Percentiles rank a stretch among this genome's conserved stretches.
These are phyloP conservation scores for Lathamus discolor DNA, from an alignment of 2,113 vertebrate genomes.

Conservation along the genomic window DNA sequence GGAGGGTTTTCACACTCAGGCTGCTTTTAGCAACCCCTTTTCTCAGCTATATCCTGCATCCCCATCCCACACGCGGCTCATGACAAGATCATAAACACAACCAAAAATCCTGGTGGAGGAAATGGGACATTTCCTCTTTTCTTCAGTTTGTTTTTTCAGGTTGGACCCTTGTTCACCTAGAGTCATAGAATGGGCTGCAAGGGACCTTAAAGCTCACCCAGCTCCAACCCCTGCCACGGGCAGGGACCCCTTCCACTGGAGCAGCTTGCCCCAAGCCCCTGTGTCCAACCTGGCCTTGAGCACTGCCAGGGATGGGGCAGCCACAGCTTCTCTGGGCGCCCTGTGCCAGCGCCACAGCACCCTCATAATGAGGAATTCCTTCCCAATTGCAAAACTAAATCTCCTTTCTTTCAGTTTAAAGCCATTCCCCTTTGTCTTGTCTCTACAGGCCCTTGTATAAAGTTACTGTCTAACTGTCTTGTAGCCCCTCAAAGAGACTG, in stretches of 20 bases:
- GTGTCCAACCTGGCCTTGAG: neutral
- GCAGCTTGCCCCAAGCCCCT: neutral
- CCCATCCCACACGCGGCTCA: neutral
- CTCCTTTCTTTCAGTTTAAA: neutral
- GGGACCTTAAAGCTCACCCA: neutral
- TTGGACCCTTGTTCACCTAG: neutral
- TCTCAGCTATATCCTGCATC: neutral
- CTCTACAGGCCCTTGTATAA: neutral
- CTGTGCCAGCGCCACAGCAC: neutral
- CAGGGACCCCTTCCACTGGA: neutral
- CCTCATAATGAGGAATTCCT: neutral
- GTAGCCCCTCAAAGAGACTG: neutral
- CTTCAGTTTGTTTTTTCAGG: neutral
- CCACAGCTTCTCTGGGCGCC: neutral
- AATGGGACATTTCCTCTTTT: neutral
- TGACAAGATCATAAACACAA: neutral
- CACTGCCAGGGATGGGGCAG: neutral
- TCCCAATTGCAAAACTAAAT: neutral
- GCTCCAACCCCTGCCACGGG: neutral
- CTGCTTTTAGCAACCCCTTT: neutral
- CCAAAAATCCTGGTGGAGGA: neutral
- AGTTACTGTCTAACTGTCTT: neutral
- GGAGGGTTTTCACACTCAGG: neutral
- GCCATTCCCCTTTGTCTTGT: neutral
- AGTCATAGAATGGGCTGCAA: neutral